A percentile compares a stretch with the other conserved stretches of the same genome.
These are phyloP conservation scores for Pseudonaja textilis DNA, from an alignment of 2,113 vertebrate genomes.

Conservation along the genomic window DNA sequence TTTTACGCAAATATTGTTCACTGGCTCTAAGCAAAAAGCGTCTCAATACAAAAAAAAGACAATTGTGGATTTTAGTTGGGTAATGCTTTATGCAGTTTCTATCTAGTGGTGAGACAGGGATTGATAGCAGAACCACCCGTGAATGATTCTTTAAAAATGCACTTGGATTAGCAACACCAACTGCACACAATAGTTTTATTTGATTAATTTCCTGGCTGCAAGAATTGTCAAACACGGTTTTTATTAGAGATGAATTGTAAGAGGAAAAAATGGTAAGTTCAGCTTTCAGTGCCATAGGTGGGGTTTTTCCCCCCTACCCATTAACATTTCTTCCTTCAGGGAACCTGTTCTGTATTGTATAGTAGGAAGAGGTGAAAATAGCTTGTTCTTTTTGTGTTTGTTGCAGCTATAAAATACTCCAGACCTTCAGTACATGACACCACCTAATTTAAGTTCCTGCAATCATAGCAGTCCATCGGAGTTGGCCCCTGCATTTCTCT, in stretches of 20 bases:
- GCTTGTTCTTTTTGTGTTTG: neutral
- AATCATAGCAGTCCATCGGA: neutral
- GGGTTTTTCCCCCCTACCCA: fast-evolving
- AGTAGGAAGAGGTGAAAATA: neutral
- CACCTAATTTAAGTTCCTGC: neutral
- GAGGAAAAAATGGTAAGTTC: no score
- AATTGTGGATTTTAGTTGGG: constrained; percentile 19
- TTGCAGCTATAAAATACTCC: neutral
- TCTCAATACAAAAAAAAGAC: neutral
- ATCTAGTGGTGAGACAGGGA: neutral
- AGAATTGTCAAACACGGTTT: neutral
- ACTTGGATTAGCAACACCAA: neutral
- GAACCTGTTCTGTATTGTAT: neutral
- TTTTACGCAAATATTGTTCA: neutral
- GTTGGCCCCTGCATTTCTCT: neutral
- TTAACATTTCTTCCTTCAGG: neutral
- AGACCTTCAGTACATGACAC: neutral
- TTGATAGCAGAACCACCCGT: neutral
- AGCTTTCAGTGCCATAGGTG: neutral
- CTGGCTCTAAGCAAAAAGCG: constrained; percentile 25
- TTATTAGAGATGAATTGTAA: neutral
- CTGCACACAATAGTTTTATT: neutral
- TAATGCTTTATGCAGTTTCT: neutral
- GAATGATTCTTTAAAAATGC: constrained; percentile 22
- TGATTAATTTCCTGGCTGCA: neutral